Conservation (phyloP, 2,888 invertebrate species). For the Lithosia quadra region DNA sequence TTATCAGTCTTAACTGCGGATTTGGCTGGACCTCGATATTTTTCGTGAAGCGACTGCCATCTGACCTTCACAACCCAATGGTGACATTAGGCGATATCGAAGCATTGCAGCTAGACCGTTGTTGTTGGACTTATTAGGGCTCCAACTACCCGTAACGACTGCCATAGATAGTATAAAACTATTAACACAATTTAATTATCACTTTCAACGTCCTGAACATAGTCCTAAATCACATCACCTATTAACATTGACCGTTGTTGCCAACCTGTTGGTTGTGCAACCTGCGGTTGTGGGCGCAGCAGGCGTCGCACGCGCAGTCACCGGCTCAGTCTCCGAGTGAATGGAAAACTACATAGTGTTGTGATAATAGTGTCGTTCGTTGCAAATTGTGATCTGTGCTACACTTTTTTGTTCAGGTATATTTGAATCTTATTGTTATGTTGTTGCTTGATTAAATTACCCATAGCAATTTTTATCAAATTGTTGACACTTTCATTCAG, state of each 20-base stretch:
- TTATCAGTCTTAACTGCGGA: too few relatives aligned
- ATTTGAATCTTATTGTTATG: constrained; percentile 14
- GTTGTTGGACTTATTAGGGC: too few relatives aligned
- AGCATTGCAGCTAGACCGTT: too few relatives aligned
- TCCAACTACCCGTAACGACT: too few relatives aligned
- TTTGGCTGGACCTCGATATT: too few relatives aligned
- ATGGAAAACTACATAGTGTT: constrained; percentile 46
- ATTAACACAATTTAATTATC: background rate
- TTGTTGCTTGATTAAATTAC: background rate
- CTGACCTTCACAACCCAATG: too few relatives aligned
- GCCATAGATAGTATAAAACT: background rate
- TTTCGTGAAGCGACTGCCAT: too few relatives aligned
- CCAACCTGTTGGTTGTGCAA: constrained; percentile 48
- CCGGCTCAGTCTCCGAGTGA: constrained; percentile 45
- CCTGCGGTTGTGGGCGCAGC: constrained; percentile 26
- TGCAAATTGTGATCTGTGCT: constrained; percentile 35
- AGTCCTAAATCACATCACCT: constrained; percentile 51
- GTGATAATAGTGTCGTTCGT: constrained; percentile 42
- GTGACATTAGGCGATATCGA: too few relatives aligned
- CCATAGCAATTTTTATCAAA: background rate
- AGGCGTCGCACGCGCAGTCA: constrained; percentile 46
- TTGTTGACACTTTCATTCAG: background rate
- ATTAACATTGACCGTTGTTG: constrained; percentile 68
- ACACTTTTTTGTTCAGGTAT: constrained; percentile 37
- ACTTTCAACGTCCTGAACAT: constrained; percentile 7